These are phyloP conservation scores for Caenorhabditis inopinata DNA, from an alignment of 1,140 invertebrate genomes.

Conservation along the genomic window DNA sequence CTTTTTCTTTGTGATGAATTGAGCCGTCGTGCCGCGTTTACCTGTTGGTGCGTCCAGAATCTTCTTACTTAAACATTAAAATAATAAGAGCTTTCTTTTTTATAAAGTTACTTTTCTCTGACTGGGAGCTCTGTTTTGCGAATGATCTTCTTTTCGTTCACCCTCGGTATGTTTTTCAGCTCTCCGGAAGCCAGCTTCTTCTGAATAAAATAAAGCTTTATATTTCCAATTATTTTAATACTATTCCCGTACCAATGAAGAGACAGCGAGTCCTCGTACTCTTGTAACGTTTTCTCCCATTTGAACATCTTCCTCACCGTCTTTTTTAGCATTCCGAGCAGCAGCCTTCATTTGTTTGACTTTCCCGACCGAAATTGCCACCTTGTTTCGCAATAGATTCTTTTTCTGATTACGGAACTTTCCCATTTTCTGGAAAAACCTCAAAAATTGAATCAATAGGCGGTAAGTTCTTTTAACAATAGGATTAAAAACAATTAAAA, in stretches of 20 bases:
- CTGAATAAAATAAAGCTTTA: not conserved
- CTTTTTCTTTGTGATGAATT: slow-evolving; percentile 18
- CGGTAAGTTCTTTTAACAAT: too few relatives aligned
- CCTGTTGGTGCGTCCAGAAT: not conserved
- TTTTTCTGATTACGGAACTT: slow-evolving; percentile 19
- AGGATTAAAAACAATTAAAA: not conserved
- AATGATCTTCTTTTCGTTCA: slow-evolving; percentile 25
- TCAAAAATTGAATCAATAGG: not conserved
- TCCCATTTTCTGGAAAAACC: not conserved
- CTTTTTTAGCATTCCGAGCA: not conserved
- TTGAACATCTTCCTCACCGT: not conserved
- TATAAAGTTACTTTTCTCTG: not conserved
- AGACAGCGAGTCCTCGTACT: not conserved
- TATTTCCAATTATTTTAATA: not conserved
- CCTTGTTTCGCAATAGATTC: not conserved
- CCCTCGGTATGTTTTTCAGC: not conserved
- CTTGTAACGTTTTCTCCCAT: not conserved
- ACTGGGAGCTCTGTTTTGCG: slow-evolving; percentile 13
- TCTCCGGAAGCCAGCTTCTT: not conserved
- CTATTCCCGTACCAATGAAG: not conserved
- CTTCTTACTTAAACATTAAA: not conserved
- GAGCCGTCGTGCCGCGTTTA: not conserved
- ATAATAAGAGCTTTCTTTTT: not conserved
- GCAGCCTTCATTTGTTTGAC: not conserved
- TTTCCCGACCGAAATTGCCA: not conserved